Conservation (phyloP, 64 coral and sea anemone species). For the Montipora efflorescens region DNA sequence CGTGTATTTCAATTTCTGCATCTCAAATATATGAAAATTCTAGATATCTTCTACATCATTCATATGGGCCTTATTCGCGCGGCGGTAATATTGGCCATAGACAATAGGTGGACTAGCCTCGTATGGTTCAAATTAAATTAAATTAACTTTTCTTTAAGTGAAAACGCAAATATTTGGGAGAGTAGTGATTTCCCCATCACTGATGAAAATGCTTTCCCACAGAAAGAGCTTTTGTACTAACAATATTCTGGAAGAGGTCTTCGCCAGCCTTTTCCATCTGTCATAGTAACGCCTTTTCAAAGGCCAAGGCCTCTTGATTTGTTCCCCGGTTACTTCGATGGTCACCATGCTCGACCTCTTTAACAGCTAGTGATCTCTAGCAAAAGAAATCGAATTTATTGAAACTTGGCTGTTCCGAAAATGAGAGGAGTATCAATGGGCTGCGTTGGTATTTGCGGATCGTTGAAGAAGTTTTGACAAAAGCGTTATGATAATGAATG, state of each 20-base stretch:
- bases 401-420: background rate
- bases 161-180: too few species aligned
- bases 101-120: too few species aligned
- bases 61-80: too few species aligned
- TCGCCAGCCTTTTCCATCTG: slow-evolving; percentile 12
- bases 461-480: too few species aligned
- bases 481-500: too few species aligned
- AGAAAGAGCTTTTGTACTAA: slow-evolving; percentile 11
- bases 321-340: background rate
- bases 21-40: too few species aligned
- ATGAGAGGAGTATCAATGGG: background rate
- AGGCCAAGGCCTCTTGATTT: background rate
- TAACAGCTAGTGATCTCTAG: background rate
- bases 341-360: background rate
- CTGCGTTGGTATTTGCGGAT: too few species aligned
- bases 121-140: too few species aligned
- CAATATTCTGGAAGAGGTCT: slow-evolving; percentile 12
- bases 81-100: too few species aligned
- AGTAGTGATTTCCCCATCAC: background rate
- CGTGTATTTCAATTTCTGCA: too few species aligned
- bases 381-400: slow-evolving; percentile 12
- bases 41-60: too few species aligned
- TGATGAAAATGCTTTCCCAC: background rate
- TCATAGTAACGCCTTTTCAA: background rate
- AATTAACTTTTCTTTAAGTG: too few species aligned